Evolutionary conservation across 2,888 invertebrate species (phyloP).

Genomic region (Agriotes lineatus): DNA sequence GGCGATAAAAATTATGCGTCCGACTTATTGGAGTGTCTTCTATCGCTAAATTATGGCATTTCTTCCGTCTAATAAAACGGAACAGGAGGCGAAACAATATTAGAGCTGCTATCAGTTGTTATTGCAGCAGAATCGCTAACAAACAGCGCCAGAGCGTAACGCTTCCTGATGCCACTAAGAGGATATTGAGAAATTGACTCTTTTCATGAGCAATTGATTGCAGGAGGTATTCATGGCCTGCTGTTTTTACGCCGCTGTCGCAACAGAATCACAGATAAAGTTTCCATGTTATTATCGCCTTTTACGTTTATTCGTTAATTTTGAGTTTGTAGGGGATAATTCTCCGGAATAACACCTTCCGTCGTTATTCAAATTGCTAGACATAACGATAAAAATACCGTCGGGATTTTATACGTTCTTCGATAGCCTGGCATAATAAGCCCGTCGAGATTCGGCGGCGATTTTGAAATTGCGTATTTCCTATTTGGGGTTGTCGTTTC

Average conservation of each 20-base stretch:
- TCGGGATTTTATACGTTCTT: too few relatives aligned
- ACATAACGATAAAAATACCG: too few relatives aligned
- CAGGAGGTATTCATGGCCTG: constrained; percentile 23
- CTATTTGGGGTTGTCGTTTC: too few relatives aligned
- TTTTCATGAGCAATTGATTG: constrained; percentile 26
- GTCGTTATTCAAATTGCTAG: too few relatives aligned
- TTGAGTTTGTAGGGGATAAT: too few relatives aligned
- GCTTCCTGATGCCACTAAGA: constrained; percentile 25
- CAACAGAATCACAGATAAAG: background rate
- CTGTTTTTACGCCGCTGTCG: background rate
- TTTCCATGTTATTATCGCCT: background rate
- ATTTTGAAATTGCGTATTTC: too few relatives aligned
- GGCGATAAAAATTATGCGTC: constrained; percentile 56
- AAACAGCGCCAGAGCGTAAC: constrained; percentile 39
- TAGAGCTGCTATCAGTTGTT: constrained; percentile 50
- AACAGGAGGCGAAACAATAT: constrained; percentile 46
- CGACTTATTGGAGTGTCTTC: constrained; percentile 54
- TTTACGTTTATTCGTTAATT: too few relatives aligned
- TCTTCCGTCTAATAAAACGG: constrained; percentile 46
- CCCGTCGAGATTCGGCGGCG: too few relatives aligned
- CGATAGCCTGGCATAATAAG: too few relatives aligned
- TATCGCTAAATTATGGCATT: constrained; percentile 54
- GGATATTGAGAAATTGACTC: constrained; percentile 37
- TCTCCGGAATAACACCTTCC: too few relatives aligned
- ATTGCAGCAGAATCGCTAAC: constrained; percentile 50